Evolutionary conservation across 2,888 invertebrate genomes (phyloP).

Genomic region (Ceratothoa steindachneri): DNA sequence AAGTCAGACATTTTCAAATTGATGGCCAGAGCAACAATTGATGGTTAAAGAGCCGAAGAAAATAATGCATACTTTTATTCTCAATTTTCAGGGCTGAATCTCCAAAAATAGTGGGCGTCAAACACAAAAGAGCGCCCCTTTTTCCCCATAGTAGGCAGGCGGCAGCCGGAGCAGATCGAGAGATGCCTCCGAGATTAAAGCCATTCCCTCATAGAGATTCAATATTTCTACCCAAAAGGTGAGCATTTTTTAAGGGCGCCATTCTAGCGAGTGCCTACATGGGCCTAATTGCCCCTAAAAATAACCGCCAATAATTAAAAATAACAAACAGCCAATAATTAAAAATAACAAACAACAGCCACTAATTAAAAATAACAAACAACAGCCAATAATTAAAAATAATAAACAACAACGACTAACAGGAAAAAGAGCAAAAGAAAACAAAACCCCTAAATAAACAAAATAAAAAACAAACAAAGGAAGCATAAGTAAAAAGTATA

Average conservation of each 20-base stretch:
- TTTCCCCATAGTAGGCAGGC: no score
- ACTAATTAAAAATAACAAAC: neutral
- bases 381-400: neutral
- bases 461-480: neutral
- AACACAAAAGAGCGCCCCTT: neutral
- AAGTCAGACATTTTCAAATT: no score
- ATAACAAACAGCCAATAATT: no score
- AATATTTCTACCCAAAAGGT: neutral
- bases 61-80: no score
- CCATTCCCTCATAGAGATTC: slow-evolving; percentile 1
- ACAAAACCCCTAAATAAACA: neutral
- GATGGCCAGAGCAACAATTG: no score
- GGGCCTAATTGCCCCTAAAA: no score
- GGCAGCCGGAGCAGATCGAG: neutral
- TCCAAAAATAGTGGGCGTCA: neutral
- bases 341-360: neutral
- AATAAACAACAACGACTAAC: neutral
- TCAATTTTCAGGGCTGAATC: neutral
- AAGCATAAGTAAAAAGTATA: no score
- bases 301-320: no score
- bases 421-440: neutral
- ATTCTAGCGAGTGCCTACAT: no score
- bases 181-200: no score
- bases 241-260: no score
- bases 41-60: no score